Conservation (phyloP, 2,888 invertebrate genomes). For the Nezara viridula region DNA sequence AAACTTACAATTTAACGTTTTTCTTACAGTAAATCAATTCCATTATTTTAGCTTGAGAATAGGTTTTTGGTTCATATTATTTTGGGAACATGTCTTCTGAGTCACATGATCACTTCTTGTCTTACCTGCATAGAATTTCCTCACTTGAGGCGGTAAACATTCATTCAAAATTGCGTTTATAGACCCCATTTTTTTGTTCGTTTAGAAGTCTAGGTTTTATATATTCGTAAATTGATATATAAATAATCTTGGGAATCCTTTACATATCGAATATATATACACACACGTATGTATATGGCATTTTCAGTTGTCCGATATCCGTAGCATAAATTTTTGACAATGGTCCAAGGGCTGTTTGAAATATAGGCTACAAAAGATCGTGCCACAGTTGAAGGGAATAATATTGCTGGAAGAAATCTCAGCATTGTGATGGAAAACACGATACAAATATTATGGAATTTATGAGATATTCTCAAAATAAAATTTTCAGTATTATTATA, state of each 20-base stretch:
- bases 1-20: constrained; percentile 28
- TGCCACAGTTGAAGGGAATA: background rate
- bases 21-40: constrained; percentile 38
- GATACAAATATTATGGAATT: background rate
- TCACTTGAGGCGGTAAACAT: background rate
- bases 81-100: background rate
- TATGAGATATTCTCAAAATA: background rate
- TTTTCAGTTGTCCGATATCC: background rate
- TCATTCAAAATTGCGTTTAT: background rate
- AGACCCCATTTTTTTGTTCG: background rate
- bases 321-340: constrained; percentile 4
- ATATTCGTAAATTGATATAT: background rate
- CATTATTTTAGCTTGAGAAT: background rate
- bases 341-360: background rate
- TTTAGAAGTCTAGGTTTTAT: background rate
- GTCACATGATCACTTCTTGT: background rate
- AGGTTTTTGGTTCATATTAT: background rate
- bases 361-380: background rate
- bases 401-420: background rate
- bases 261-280: background rate
- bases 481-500: background rate
- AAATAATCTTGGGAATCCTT: background rate
- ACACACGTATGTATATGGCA: no score
- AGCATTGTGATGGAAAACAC: background rate
- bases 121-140: background rate